phyloP scores from a whole-genome alignment of 2,888 invertebrate genomes.

The Rhodophaea formosa region DNA sequence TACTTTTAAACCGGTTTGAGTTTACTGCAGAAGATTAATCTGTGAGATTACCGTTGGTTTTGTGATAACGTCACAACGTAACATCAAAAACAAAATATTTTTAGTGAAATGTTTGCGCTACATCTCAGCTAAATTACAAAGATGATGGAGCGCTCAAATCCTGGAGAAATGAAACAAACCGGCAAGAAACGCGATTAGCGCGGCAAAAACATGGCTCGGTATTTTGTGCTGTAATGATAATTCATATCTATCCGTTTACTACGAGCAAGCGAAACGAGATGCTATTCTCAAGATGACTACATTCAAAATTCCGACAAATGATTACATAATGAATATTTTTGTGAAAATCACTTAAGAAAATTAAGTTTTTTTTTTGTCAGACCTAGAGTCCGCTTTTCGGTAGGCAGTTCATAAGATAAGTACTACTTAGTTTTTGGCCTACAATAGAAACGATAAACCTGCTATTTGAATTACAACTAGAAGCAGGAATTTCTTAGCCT shows the following conservation, averaged over 20 bases:
- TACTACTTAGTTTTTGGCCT: too few relatives aligned
- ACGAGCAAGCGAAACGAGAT: conserved; percentile 5
- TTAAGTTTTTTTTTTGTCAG: too few relatives aligned
- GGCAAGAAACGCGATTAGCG: conserved; percentile 12
- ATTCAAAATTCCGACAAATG: conserved; percentile 10
- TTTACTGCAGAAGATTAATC: too few relatives aligned
- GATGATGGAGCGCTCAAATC: conserved; percentile 13
- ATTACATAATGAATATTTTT: background rate
- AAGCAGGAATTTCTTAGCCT: too few relatives aligned
- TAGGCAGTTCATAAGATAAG: too few relatives aligned
- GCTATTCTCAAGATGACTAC: conserved; percentile 1
- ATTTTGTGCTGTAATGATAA: background rate
- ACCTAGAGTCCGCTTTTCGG: too few relatives aligned
- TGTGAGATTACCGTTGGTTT: too few relatives aligned
- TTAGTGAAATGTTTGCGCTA: background rate
- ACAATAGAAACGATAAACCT: too few relatives aligned
- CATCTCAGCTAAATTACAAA: conserved; percentile 1
- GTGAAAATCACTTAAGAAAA: too few relatives aligned
- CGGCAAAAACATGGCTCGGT: conserved; percentile 3
- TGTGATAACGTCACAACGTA: background rate
- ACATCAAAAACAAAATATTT: background rate
- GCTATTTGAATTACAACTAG: too few relatives aligned
- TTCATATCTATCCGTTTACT: conserved; percentile 4
- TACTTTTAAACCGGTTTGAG: too few relatives aligned
- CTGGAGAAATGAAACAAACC: conserved; percentile 14